phyloP scores from a whole-genome alignment of 2,888 invertebrate species.

The Synergus laeviventris region DNA sequence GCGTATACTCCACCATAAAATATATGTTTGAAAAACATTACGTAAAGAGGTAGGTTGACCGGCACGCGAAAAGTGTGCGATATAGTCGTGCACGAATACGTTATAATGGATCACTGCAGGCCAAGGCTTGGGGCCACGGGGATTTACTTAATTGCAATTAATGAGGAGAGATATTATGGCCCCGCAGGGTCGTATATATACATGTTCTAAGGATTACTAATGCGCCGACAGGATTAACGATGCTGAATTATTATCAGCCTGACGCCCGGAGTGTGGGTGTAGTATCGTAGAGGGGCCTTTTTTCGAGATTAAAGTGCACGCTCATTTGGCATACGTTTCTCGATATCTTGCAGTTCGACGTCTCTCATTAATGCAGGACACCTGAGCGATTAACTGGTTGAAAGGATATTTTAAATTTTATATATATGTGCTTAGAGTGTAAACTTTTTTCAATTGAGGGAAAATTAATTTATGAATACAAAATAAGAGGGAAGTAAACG shows the following conservation, averaged over 20 bases:
- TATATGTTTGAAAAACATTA: slow-evolving; percentile 52
- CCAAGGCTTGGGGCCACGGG: slow-evolving; percentile 56
- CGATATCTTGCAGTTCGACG: slow-evolving; percentile 35
- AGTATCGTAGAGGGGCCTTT: slow-evolving; percentile 29
- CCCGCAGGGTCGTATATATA: slow-evolving; percentile 65
- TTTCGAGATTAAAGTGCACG: slow-evolving; percentile 28
- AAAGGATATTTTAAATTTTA: slow-evolving; percentile 16
- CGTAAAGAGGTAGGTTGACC: slow-evolving; percentile 48
- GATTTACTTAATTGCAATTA: slow-evolving; percentile 76
- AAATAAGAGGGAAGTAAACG: no score
- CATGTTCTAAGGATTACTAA: slow-evolving; percentile 72
- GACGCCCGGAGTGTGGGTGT: slow-evolving; percentile 52
- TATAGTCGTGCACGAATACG: slow-evolving; percentile 53
- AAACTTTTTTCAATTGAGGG: not conserved
- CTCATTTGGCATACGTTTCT: slow-evolving; percentile 28
- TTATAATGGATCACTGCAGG: slow-evolving; percentile 62
- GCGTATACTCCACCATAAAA: slow-evolving; percentile 49
- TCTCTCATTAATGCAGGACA: slow-evolving; percentile 31
- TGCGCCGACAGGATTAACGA: slow-evolving; percentile 74
- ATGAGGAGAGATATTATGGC: slow-evolving; percentile 73
- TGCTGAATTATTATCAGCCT: slow-evolving; percentile 70
- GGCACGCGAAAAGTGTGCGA: slow-evolving; percentile 55
- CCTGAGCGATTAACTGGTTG: slow-evolving; percentile 32
- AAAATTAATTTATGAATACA: no score
- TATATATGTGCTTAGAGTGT: not conserved